Conservation (phyloP, 2,113 vertebrate genomes). For the Plecotus auritus region DNA sequence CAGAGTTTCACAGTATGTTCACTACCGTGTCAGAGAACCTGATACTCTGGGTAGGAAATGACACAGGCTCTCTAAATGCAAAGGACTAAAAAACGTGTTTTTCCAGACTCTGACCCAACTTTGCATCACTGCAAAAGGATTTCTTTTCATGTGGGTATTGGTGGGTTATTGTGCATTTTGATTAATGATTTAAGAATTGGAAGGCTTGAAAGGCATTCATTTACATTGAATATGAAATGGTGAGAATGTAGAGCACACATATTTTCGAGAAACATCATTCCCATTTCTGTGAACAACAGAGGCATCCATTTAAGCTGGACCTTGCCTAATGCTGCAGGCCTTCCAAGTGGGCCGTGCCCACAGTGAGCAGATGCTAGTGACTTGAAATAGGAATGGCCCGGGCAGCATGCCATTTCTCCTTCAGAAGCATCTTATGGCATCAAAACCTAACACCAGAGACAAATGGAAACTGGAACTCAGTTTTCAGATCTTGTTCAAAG, state of each 20-base stretch:
- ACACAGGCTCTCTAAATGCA: background rate
- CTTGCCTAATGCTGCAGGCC: background rate
- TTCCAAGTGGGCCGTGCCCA: background rate
- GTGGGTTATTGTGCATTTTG: background rate
- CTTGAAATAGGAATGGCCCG: background rate
- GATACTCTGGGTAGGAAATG: constrained; percentile 17
- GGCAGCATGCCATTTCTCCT: constrained; percentile 34
- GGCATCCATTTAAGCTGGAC: background rate
- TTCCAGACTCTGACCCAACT: background rate
- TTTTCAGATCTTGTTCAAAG: constrained; percentile 60
- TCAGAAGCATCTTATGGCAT: constrained; percentile 12
- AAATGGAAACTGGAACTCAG: constrained; percentile 48
- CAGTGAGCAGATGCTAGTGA: background rate
- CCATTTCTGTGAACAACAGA: background rate
- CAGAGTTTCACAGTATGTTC: background rate
- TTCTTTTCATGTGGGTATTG: background rate
- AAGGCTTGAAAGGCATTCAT: background rate
- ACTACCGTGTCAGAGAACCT: background rate
- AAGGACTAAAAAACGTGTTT: background rate
- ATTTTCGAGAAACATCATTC: background rate
- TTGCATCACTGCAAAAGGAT: background rate
- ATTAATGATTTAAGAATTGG: background rate
- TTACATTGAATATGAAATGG: background rate
- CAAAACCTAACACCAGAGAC: constrained; percentile 46
- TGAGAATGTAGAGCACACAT: background rate